Base-by-base conservation (phyloP, 1,140 invertebrate genomes). In the Bilobella aurantiaca region DNA sequence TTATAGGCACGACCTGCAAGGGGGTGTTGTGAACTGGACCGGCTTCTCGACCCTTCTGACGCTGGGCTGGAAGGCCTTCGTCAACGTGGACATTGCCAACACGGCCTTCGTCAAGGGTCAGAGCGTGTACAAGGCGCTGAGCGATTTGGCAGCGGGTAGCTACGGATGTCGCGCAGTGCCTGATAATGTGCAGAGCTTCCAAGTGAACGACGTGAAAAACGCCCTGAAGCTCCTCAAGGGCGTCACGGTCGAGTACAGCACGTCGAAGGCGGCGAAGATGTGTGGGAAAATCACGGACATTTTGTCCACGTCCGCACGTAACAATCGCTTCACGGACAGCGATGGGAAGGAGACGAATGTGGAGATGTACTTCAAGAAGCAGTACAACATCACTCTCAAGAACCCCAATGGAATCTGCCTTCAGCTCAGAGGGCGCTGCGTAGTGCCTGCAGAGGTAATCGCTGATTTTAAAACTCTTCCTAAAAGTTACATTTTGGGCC, bases 381-480 rank as follows among this genome's bases (percentile, higher is more conserved):
- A 29, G 18, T 49, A 49, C 5, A 31, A 25, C n/a, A 63, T 18
- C n/a, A 29, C 3, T 8, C 42, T 63, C n/a, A 14, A 63, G 30
- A 12, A 47, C 21, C 5, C 2, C 3, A 63, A 49, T 47, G 61
- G 61, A 29, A 21, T 49, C 18, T 47, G 34, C 25, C 42, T 63
- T 25, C 3, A 29, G 27, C 42, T 63, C 5, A n/a, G 61, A 12
- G 27, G 27, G 16, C 25, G 49, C 2, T 27, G 23, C 16, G 25
- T 47, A n/a, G 61, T 63, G 2, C 61, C 61, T 2, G 61, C 61
- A 3, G 61, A 63, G 31, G 47, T 63, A 58, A 56, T 8, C 14
- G 25, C 14, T 8, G 21, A 42, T 8, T n/a, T 42, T 42, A 12
- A 42, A 42, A 42, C n/a, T 42, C n/a, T 42, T n/a, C n/a, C 37